These are phyloP conservation scores for Halichondria panicea DNA, from an alignment of 37 sponge, comb jelly and placozoan genomes.

Conservation along the genomic window DNA sequence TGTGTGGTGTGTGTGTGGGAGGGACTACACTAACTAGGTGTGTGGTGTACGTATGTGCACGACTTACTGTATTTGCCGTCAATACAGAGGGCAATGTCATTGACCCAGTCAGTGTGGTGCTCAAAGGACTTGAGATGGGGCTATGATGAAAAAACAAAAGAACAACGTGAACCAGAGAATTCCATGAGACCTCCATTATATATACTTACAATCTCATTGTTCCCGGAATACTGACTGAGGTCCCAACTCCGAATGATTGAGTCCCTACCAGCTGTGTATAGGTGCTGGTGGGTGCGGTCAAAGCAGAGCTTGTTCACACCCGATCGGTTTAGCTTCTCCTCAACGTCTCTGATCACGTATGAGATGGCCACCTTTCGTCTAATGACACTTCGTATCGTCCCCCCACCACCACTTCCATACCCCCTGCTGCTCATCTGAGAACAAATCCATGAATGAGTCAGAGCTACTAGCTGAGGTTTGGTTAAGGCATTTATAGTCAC, in stretches of 20 bases:
- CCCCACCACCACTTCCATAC: background rate
- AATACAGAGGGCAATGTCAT: conserved; percentile 79
- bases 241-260: conserved; percentile 91
- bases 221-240: conserved; percentile 6
- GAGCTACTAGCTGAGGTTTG: too few relatives aligned
- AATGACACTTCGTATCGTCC: background rate
- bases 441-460: too few relatives aligned
- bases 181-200: background rate
- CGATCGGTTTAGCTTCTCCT: conserved; percentile 70
- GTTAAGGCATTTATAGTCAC: too few relatives aligned
- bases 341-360: conserved; percentile 70
- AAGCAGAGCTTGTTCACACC: conserved; percentile 85
- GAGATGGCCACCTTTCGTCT: conserved; percentile 71
- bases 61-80: conserved; percentile 51
- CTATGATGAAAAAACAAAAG: background rate
- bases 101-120: conserved; percentile 99
- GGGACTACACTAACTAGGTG: background rate
- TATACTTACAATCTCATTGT: conserved; percentile 9
- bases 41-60: background rate
- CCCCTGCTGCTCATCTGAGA: conserved; percentile 11
- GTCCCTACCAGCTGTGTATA: conserved; percentile 92
- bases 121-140: conserved; percentile 62
- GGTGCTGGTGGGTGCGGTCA: conserved; percentile 35
- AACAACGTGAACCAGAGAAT: background rate
- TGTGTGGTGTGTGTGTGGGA: background rate